Percentiles rank a stretch among this genome's conserved stretches.
Conservation (phyloP, 2,888 invertebrate species). For the Cephus pygmeus region DNA sequence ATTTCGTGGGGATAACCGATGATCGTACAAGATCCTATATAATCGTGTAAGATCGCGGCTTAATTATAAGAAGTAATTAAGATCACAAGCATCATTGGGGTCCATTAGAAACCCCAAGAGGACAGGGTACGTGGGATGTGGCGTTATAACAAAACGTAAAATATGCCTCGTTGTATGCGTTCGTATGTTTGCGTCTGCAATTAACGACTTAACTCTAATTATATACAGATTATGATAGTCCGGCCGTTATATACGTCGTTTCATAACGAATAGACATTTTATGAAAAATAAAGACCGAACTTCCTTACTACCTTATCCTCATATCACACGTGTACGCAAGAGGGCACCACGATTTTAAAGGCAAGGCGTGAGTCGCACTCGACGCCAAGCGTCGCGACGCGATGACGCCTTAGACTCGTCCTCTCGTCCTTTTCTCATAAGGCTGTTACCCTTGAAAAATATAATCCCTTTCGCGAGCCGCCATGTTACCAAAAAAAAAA, state of each 20-base stretch:
- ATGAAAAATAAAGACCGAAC: constrained; percentile 20
- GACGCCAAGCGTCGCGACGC: neutral
- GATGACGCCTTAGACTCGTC: neutral
- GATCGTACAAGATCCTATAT: neutral
- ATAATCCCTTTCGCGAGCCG: neutral
- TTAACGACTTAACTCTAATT: neutral
- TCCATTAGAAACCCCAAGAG: constrained; percentile 49
- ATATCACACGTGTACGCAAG: constrained; percentile 56
- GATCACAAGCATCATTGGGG: constrained; percentile 62
- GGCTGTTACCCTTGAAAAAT: neutral
- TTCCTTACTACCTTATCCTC: constrained; percentile 38
- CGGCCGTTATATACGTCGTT: neutral
- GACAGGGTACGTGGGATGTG: constrained; percentile 1
- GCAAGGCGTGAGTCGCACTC: neutral
- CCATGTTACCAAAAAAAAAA: neutral
- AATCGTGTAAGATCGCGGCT: neutral
- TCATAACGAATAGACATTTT: neutral
- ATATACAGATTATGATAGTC: neutral
- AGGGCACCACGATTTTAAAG: constrained; percentile 41
- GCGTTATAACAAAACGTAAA: constrained; percentile 43
- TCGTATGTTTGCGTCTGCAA: constrained; percentile 32
- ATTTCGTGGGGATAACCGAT: constrained; percentile 37
- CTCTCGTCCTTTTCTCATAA: neutral
- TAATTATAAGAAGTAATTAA: constrained; percentile 54
- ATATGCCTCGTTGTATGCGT: constrained; percentile 42